A percentile compares a stretch with the other conserved stretches of the same genome.
Conservation (phyloP, 2,113 vertebrate species). For the Trochalopteron elliotii region DNA sequence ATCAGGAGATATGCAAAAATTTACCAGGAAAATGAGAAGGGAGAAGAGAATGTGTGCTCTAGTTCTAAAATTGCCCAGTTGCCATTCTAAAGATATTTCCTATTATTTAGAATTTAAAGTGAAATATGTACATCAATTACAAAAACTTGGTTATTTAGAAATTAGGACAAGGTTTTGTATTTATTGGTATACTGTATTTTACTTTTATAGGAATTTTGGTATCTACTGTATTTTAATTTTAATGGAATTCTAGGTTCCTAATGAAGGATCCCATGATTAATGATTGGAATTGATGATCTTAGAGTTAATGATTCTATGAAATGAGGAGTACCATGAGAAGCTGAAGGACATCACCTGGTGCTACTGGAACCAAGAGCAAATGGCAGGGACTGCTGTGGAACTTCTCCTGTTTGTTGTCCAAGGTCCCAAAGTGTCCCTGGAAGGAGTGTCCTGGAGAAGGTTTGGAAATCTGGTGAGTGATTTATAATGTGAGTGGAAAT, state of each 20-base stretch:
- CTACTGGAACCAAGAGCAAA: background rate
- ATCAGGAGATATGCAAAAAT: background rate
- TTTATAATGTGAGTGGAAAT: background rate
- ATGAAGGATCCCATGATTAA: background rate
- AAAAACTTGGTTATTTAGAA: background rate
- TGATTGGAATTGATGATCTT: background rate
- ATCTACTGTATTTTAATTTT: background rate
- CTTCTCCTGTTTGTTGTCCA: background rate
- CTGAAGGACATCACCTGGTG: background rate
- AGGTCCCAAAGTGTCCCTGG: background rate
- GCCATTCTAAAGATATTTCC: background rate
- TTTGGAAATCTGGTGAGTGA: background rate
- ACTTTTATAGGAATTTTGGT: background rate
- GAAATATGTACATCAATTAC: rapidly evolving
- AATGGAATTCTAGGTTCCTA: background rate
- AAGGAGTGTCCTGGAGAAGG: background rate
- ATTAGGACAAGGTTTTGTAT: background rate
- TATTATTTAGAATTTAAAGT: background rate
- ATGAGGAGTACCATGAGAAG: background rate
- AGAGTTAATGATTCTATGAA: background rate
- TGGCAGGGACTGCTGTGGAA: background rate
- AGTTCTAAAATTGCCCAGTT: background rate
- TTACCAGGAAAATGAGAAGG: background rate
- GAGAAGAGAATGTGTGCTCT: background rate
- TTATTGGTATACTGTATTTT: background rate